phyloP scores from a whole-genome alignment of 2,797 vertebrate genomes.

The Sebastes wilsoni region DNA sequence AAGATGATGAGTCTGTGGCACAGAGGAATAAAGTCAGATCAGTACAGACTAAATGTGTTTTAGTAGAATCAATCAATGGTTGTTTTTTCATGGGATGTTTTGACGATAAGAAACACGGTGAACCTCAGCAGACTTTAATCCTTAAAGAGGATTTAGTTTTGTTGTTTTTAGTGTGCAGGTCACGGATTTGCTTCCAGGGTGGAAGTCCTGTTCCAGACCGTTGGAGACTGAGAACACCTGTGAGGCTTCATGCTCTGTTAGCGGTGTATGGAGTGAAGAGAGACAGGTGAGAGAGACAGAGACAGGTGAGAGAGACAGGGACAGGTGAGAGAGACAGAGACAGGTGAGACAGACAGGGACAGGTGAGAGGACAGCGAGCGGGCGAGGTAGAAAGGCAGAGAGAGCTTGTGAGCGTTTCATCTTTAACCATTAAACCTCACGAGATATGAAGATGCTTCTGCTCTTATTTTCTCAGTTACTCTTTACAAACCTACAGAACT shows the following conservation, averaged over 20 bases:
- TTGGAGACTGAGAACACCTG: constrained; percentile 32
- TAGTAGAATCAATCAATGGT: background rate
- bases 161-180: background rate
- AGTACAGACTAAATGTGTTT: background rate
- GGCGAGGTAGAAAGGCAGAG: background rate
- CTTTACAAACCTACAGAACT: too few relatives aligned
- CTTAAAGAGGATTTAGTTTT: background rate
- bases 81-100: background rate
- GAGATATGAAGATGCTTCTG: too few relatives aligned
- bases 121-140: background rate
- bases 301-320: background rate
- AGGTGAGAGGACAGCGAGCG: background rate
- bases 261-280: background rate
- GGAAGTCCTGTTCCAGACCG: constrained; percentile 27
- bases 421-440: background rate
- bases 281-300: background rate
- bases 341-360: too few relatives aligned
- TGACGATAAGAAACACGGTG: background rate
- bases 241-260: constrained; percentile 31
- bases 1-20: too few relatives aligned
- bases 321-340: background rate
- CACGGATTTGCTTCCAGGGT: constrained; percentile 4
- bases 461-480: too few relatives aligned
- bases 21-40: background rate
- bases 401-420: background rate